Percentiles rank a stretch among this genome's conserved stretches.
These are phyloP conservation scores for Hypomesus transpacificus DNA, from an alignment of 2,113 vertebrate genomes.

Conservation along the genomic window DNA sequence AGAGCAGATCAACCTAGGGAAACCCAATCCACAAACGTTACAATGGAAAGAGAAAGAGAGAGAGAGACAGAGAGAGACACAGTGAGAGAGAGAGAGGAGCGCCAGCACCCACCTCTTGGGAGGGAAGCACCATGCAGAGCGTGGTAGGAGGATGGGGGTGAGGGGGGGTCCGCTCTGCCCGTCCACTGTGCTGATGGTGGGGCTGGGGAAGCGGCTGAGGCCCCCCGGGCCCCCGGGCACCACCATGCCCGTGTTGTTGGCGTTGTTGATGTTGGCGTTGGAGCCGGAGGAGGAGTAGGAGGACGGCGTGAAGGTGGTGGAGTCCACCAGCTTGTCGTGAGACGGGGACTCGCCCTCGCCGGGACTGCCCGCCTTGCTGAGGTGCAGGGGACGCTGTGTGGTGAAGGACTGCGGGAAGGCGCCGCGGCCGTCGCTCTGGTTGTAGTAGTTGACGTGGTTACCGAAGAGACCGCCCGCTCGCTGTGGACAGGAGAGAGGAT, in stretches of 20 bases:
- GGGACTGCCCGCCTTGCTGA: conserved; percentile 89
- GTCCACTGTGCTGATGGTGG: conserved; percentile 86
- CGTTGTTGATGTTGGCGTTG: conserved; percentile 98
- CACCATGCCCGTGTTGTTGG: conserved; percentile 92
- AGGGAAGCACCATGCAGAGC: conserved; percentile 85
- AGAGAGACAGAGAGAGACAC: not conserved
- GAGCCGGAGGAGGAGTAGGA: conserved; percentile 95
- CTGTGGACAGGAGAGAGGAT: conserved; percentile 55
- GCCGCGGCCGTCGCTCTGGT: conserved; percentile 84
- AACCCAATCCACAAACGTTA: not conserved
- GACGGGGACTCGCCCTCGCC: conserved; percentile 88
- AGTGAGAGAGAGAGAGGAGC: not conserved
- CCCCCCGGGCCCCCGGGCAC: conserved; percentile 22
- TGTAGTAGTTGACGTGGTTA: conserved; percentile 96
- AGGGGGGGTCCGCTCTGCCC: conserved; percentile 78
- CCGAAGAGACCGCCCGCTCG: conserved; percentile 92
- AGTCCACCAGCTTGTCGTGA: conserved; percentile 94
- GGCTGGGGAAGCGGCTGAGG: conserved; percentile 74
- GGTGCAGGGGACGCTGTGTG: conserved; percentile 92
- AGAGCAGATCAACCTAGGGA: conserved; percentile 31
- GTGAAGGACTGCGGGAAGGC: conserved; percentile 95
- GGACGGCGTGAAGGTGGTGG: conserved; percentile 96
- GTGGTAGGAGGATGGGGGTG: conserved; percentile 79
- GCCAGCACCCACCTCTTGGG: conserved; percentile 81
- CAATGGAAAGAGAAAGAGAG: not conserved